Evolutionary conservation across 2,888 invertebrate species (phyloP), one percentile per base, ranked within the genome.

Genomic region (Melanostoma mellinum): DNA sequence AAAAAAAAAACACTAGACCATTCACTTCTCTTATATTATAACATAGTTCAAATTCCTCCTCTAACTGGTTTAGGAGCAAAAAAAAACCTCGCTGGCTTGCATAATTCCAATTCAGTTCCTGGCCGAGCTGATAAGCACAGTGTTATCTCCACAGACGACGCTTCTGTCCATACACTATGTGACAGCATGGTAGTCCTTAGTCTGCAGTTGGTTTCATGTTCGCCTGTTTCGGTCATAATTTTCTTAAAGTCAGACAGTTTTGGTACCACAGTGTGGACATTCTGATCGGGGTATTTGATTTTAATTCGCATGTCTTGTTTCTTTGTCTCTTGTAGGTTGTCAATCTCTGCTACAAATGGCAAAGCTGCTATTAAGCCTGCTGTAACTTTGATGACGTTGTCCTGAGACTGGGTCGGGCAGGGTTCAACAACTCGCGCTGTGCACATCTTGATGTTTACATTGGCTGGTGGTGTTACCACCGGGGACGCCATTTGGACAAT

Each of bases 211-310:
- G 90, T 90, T 86, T 88, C 89, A 72, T 92, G 92, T 73, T 92
- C 92, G 4, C 93, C 94, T 86, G 94, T 92, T 87, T 94, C 94
- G 0, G 90, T 90, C 87, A 95, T 90, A 35, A 91, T 93, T 63
- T 94, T 93, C 42, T 95, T 93, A 87, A 98, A 93, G 89, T 98
- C 97, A 68, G 95, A 93, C 6, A 93, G 92, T 60, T 95, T 94
- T 3, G 98, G 98, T 72, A 96, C 93, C 74, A 97, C 93, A 75
- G 98, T 93, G 89, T 98, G 97, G 75, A 95, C 94, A 89, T 96
- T 94, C 87, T 97, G 96, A 92, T 99, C 98, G 0, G 98, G 98
- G 92, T 98, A 98, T 86, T 95, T 94, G 36, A 98, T 95, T 92
- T 96, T 95, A 85, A 98, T 94, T 82, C 97, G 93, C 87, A 98